Base-by-base conservation (phyloP, 2,888 invertebrate genomes). In the Elmis aenea region DNA sequence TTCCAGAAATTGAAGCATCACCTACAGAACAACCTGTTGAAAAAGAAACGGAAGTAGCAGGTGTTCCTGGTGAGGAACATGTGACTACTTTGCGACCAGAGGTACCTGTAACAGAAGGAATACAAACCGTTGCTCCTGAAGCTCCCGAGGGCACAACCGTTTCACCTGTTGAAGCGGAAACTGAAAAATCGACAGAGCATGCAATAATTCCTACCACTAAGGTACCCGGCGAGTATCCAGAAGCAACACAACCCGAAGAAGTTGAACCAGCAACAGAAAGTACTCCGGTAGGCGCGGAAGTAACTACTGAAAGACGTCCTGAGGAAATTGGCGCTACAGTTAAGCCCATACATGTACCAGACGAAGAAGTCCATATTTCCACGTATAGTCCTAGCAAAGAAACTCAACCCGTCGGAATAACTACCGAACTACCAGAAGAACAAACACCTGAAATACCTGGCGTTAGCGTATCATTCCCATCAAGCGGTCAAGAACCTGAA, bases 81-180 rank as follows among this genome's bases (percentile, higher is more conserved):
- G 13, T 33, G 20, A 30, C 8, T 3, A 6, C 16, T 27, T 24
- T 45, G 14, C 21, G 28, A 9, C 21, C 48, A n/a, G 42, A 30
- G 45, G 46, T 43, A 45, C 28, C 30, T 30, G 34, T 42, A 5
- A 50, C 48, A 33, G 23, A 26, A 33, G 33, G 23, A 13, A 5
- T 11, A 8, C 13, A 35, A 6, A 43, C 48, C 1, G 45, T 44
- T 35, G 11, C 20, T 26, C 35, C 48, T 13, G 37, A 32, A 26
- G 36, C 32, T n/a, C n/a, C 22, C 11, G 27, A 6, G 36, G 28
- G 3, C 48, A 42, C 34, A 22, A 29, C n/a, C n/a, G n/a, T n/a
- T n/a, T n/a, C n/a, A 20, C 10, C 33, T 13, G 41, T 22, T n/a
- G 39, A 20, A 29, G 24, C 26, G 2, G 21, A 33, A 10, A 27